Percentiles rank a stretch among this genome's conserved stretches.
Evolutionary conservation across 2,888 invertebrate species (phyloP).

Genomic region (Leptopilina drosophilae): DNA sequence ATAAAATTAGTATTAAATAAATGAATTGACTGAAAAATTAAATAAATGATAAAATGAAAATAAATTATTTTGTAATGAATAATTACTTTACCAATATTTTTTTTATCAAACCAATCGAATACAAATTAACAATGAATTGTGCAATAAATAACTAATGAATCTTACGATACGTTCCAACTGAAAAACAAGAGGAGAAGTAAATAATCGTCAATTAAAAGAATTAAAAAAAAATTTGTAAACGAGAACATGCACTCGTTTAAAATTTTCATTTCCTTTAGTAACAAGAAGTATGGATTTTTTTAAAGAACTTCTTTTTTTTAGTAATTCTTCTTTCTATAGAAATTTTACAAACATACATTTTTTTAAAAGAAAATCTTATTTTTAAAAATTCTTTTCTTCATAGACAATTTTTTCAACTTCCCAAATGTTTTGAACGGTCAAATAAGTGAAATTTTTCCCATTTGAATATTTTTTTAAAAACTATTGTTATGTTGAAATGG

Average conservation of each 20-base stretch:
- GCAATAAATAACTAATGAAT: conserved; percentile 13
- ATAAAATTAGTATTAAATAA: too few species aligned
- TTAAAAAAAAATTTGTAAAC: not conserved
- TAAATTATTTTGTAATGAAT: not conserved
- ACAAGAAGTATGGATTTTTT: too few species aligned
- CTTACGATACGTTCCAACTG: conserved; percentile 33
- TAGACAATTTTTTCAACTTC: too few species aligned
- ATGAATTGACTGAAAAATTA: too few species aligned
- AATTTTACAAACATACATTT: not conserved
- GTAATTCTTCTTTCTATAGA: too few species aligned
- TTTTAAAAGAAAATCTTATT: not conserved
- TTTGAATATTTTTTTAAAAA: too few species aligned
- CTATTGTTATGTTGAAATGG: too few species aligned
- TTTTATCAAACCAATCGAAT: not conserved
- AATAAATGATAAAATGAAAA: too few species aligned
- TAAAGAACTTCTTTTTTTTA: too few species aligned
- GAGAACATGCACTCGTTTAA: conserved; percentile 24
- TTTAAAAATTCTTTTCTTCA: not conserved
- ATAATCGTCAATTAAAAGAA: conserved; percentile 39
- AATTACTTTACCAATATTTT: conserved; percentile 15
- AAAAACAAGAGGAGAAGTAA: conserved; percentile 40
- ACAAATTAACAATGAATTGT: not conserved
- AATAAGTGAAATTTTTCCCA: too few species aligned
- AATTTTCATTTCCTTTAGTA: too few species aligned
- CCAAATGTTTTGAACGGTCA: too few species aligned